Percentiles rank a stretch among this genome's conserved stretches.
phyloP scores from a whole-genome alignment of 2,888 invertebrate genomes.

The Theretra japonica region DNA sequence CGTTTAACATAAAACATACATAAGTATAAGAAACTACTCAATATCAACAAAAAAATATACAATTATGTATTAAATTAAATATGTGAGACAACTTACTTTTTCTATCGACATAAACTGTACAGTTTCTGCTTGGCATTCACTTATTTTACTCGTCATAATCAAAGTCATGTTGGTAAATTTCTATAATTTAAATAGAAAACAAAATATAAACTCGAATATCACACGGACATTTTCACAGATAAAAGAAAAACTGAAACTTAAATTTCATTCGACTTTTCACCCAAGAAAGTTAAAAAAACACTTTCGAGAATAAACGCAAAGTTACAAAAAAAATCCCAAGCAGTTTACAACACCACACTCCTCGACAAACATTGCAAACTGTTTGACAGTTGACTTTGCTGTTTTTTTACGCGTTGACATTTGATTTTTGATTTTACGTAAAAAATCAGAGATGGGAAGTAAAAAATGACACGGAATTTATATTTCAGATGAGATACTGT shows the following conservation, averaged over 20 bases:
- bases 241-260: background rate
- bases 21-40: too few relatives aligned
- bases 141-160: constrained; percentile 79
- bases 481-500: too few relatives aligned
- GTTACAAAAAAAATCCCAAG: background rate
- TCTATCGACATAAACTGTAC: constrained; percentile 79
- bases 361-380: background rate
- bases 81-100: constrained; percentile 64
- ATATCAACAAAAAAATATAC: too few relatives aligned
- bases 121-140: constrained; percentile 76
- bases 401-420: too few relatives aligned
- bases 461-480: too few relatives aligned
- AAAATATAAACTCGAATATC: background rate
- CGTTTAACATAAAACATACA: too few relatives aligned
- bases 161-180: constrained; percentile 65
- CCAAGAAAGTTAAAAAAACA: background rate
- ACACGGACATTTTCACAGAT: background rate
- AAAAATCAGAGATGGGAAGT: too few relatives aligned
- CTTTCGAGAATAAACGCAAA: background rate
- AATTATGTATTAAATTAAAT: too few relatives aligned
- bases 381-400: background rate
- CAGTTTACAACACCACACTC: background rate
- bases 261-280: background rate
- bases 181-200: background rate
- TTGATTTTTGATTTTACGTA: too few relatives aligned